phyloP scores from a whole-genome alignment of 2,113 vertebrate species.

The Marcusenius ussheri region DNA sequence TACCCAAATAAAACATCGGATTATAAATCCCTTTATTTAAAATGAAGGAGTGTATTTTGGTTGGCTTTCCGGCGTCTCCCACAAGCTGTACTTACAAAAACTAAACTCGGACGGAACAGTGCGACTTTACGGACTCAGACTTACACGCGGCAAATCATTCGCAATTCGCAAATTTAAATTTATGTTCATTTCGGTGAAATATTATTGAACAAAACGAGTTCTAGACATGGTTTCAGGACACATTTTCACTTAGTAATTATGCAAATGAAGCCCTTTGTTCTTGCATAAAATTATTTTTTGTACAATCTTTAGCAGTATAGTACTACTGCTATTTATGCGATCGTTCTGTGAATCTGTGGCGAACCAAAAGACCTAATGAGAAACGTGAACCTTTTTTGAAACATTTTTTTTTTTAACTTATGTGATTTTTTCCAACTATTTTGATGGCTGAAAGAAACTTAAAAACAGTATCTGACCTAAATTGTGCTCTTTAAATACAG shows the following conservation, averaged over 20 bases:
- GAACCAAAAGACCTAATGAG: not conserved
- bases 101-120: not conserved
- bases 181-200: not conserved
- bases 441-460: not conserved
- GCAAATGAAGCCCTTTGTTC: not conserved
- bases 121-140: not conserved
- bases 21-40: not conserved
- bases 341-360: not conserved
- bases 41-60: not conserved
- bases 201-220: slow-evolving; percentile 1
- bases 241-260: not conserved
- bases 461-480: not conserved
- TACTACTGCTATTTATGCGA: not conserved
- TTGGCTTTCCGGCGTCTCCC: not conserved
- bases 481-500: not conserved
- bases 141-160: not conserved
- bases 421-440: not conserved
- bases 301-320: not conserved
- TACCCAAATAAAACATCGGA: not conserved
- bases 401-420: not conserved
- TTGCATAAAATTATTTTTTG: not conserved
- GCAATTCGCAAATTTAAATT: not conserved
- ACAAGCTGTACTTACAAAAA: not conserved
- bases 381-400: not conserved
- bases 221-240: not conserved